These are phyloP conservation scores for Micromys minutus DNA, from an alignment of 2,113 vertebrate genomes.

Conservation along the genomic window DNA sequence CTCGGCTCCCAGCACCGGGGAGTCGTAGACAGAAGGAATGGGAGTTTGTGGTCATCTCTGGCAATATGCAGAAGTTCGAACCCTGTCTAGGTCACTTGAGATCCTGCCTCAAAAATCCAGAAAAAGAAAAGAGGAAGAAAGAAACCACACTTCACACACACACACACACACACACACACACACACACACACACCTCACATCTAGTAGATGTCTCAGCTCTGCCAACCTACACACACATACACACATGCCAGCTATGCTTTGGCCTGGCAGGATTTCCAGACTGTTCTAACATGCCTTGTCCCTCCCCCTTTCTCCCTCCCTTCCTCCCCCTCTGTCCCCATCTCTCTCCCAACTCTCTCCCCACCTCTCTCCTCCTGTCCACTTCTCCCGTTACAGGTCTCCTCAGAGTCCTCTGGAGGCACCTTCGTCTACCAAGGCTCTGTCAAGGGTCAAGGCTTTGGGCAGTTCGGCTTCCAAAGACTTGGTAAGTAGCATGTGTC, in stretches of 20 bases:
- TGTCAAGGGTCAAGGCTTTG: conserved; percentile 96
- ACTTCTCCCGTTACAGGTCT: conserved; percentile 88
- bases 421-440: conserved; percentile 99
- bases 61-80: not conserved
- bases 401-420: conserved; percentile 93
- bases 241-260: rapidly evolving
- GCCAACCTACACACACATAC: not conserved
- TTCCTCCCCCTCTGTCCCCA: not conserved
- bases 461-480: conserved; percentile 98
- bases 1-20: not conserved
- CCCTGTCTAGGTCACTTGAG: not conserved
- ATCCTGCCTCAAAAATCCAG: not conserved
- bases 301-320: no score
- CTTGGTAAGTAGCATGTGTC: conserved; percentile 88
- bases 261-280: not conserved
- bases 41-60: not conserved
- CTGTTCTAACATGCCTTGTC: not conserved
- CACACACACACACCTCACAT: not conserved
- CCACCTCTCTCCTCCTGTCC: not conserved
- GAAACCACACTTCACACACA: not conserved
- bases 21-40: no score
- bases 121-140: not conserved
- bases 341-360: not conserved
- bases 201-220: not conserved
- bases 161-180: not conserved